Conservation (phyloP, 2,888 invertebrate species). For the Herminia tarsipennalis region DNA sequence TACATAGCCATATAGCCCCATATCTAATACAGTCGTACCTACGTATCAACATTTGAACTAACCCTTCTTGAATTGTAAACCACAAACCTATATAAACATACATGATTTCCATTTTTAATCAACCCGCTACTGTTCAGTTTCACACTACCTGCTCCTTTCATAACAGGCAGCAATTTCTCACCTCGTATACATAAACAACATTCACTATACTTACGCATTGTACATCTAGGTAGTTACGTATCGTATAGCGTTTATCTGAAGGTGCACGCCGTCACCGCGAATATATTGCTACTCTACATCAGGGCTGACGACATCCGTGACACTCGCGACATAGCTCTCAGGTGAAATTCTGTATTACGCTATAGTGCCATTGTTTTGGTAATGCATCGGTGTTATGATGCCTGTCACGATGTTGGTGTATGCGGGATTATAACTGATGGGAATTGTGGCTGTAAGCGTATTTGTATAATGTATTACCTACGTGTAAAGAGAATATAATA, state of each 20-base stretch:
- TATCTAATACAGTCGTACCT: too few species aligned
- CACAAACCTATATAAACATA: background rate
- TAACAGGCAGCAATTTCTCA: slow-evolving; percentile 43
- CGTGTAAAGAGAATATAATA: too few species aligned
- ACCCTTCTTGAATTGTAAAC: background rate
- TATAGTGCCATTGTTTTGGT: slow-evolving; percentile 14
- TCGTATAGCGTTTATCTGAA: slow-evolving; percentile 50
- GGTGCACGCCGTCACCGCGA: slow-evolving; percentile 51
- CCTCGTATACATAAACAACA: slow-evolving; percentile 26
- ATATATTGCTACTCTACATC: slow-evolving; percentile 61
- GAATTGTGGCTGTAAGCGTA: background rate
- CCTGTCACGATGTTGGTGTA: slow-evolving; percentile 8
- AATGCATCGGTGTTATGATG: slow-evolving; percentile 8
- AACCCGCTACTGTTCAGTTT: slow-evolving; percentile 8
- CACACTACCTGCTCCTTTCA: slow-evolving; percentile 21
- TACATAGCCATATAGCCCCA: too few species aligned
- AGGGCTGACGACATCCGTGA: slow-evolving; percentile 50
- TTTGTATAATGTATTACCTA: background rate
- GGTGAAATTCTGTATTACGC: slow-evolving; percentile 21
- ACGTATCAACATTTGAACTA: too few species aligned
- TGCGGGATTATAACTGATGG: slow-evolving; percentile 4
- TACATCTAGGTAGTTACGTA: slow-evolving; percentile 13
- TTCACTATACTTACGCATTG: background rate
- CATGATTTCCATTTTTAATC: background rate
- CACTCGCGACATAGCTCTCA: slow-evolving; percentile 37